A percentile compares a stretch with the other conserved stretches of the same genome.
These are phyloP conservation scores for Embidobia sp. DNA, from an alignment of 2,888 invertebrate species.

Conservation along the genomic window DNA sequence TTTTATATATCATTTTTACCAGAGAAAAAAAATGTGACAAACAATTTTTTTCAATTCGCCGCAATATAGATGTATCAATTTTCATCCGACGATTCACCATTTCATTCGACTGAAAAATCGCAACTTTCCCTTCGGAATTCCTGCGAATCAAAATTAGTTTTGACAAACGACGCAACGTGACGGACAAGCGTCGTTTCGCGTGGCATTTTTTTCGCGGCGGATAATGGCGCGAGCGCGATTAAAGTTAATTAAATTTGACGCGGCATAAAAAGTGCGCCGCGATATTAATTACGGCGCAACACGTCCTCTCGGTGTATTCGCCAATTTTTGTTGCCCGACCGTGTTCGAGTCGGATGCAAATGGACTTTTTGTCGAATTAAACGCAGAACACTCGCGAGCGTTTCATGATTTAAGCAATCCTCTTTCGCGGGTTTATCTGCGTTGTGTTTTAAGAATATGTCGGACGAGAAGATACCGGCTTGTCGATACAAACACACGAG, in stretches of 20 bases:
- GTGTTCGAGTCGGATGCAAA: slow-evolving; percentile 42
- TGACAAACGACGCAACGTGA: too few species aligned
- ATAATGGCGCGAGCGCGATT: too few species aligned
- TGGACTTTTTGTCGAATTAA: slow-evolving; percentile 55
- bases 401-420: slow-evolving; percentile 59
- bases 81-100: too few species aligned
- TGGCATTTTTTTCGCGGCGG: too few species aligned
- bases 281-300: slow-evolving; percentile 45
- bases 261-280: slow-evolving; percentile 15
- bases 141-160: too few species aligned
- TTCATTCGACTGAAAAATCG: too few species aligned
- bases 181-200: too few species aligned
- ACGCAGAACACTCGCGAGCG: slow-evolving; percentile 37
- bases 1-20: too few species aligned
- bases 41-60: too few species aligned
- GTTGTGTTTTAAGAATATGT: slow-evolving; percentile 58
- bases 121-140: too few species aligned
- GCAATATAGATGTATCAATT: too few species aligned
- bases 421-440: slow-evolving; percentile 54
- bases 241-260: slow-evolving; percentile 22
- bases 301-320: slow-evolving; percentile 35
- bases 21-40: too few species aligned
- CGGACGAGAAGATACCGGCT: slow-evolving; percentile 57
- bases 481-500: slow-evolving; percentile 61
- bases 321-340: slow-evolving; percentile 41